A percentile compares a stretch with the other conserved stretches of the same genome.
Evolutionary conservation across 2,113 vertebrate species (phyloP).

Genomic region (Pithys albifrons): DNA sequence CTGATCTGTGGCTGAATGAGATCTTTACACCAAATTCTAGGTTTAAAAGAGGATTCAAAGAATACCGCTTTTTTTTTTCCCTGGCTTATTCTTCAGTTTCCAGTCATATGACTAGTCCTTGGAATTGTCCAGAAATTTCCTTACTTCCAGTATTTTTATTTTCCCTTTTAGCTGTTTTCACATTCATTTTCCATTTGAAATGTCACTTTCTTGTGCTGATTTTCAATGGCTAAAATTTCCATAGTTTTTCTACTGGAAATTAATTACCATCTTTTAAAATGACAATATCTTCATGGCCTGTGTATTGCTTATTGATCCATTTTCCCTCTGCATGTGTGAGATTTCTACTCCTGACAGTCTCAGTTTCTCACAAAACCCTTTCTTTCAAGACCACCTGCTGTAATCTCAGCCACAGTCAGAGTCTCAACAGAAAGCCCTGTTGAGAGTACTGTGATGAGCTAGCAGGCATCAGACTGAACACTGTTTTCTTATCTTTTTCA

Average conservation of each 20-base stretch:
- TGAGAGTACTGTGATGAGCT: neutral
- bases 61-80: fast-evolving
- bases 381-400: neutral
- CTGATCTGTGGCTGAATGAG: neutral
- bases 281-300: neutral
- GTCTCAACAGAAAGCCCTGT: neutral
- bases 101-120: neutral
- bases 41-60: neutral
- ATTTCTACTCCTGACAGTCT: neutral
- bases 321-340: neutral
- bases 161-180: neutral
- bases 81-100: neutral
- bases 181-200: neutral
- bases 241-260: neutral
- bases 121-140: neutral
- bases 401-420: neutral
- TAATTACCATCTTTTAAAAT: neutral
- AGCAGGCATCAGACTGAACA: neutral
- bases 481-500: neutral
- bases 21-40: neutral
- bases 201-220: neutral
- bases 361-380: neutral
- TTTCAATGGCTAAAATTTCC: neutral
- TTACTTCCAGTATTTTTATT: neutral
- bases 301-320: neutral